Evolutionary conservation across 2,797 vertebrate species (phyloP).

Genomic region (Melanotaenia maccullochi): DNA sequence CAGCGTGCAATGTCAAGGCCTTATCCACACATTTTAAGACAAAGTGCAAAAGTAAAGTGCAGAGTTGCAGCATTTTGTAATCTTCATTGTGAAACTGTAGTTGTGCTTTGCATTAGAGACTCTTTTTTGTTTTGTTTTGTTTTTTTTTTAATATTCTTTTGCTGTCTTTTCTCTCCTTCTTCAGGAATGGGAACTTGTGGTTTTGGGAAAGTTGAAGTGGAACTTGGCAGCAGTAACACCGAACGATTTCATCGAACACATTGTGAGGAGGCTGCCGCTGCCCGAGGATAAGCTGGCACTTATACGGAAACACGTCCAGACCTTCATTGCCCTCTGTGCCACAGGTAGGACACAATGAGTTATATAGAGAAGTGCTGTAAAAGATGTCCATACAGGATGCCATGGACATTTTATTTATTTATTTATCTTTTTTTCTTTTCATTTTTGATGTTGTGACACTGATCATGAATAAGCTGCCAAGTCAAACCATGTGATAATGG

Average conservation of each 20-base stretch:
- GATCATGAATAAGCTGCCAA: slow-evolving; percentile 47
- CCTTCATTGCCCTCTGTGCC: slow-evolving; percentile 96
- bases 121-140: background rate
- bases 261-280: slow-evolving; percentile 92
- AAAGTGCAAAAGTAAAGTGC: background rate
- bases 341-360: slow-evolving; percentile 88
- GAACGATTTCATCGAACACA: slow-evolving; percentile 96
- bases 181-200: slow-evolving; percentile 97
- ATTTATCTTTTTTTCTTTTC: background rate
- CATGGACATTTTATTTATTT: background rate
- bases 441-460: slow-evolving; percentile 39
- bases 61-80: background rate
- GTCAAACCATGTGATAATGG: slow-evolving; percentile 45
- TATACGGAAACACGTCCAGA: slow-evolving; percentile 96
- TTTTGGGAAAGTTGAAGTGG: slow-evolving; percentile 98
- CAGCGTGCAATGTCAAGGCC: slow-evolving; percentile 3
- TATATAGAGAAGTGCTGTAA: slow-evolving; percentile 20
- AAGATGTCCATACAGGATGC: background rate
- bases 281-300: slow-evolving; percentile 91
- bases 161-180: slow-evolving; percentile 26
- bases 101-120: slow-evolving; percentile 2
- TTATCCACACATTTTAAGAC: slow-evolving; percentile 14
- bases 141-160: slow-evolving; percentile 1
- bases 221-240: slow-evolving; percentile 95
- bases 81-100: slow-evolving; percentile 1